A percentile compares a stretch with the other conserved stretches of the same genome.
phyloP scores from a whole-genome alignment of 2,113 vertebrate genomes.

The Choloepus hoffmanni region DNA sequence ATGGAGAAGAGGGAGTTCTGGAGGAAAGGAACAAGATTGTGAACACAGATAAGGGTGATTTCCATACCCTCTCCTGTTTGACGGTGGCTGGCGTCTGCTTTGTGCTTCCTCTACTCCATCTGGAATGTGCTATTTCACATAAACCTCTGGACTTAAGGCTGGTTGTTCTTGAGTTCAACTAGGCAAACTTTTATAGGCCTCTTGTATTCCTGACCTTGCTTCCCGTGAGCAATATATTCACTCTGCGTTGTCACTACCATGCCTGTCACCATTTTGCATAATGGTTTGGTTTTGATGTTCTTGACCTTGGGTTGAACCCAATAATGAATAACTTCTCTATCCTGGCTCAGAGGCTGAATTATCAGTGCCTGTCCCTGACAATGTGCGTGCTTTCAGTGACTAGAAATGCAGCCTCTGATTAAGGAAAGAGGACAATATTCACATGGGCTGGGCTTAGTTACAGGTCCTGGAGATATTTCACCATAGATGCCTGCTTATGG shows the following conservation, averaged over 20 bases:
- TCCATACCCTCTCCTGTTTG: background rate
- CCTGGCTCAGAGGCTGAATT: conserved; percentile 46
- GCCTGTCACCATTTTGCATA: conserved; percentile 76
- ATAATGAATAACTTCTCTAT: conserved; percentile 77
- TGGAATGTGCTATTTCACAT: background rate
- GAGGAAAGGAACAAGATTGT: background rate
- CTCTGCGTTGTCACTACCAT: conserved; percentile 37
- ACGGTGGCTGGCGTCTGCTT: background rate
- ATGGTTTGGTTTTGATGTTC: conserved; percentile 78
- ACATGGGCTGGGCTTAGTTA: background rate
- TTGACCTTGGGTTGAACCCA: conserved; percentile 70
- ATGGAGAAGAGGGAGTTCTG: background rate
- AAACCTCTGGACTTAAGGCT: background rate
- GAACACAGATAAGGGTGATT: background rate
- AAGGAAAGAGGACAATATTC: background rate
- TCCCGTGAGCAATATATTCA: conserved; percentile 57
- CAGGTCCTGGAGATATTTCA: background rate
- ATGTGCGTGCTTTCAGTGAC: conserved; percentile 53
- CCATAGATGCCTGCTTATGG: background rate
- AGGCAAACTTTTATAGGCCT: background rate
- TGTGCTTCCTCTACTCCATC: background rate
- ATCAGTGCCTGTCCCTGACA: conserved; percentile 52
- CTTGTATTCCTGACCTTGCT: conserved; percentile 64
- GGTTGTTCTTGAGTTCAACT: conserved; percentile 28
- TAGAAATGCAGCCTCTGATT: conserved; percentile 47